Conservation (phyloP, 2,797 vertebrate genomes). For the Thunnus albacares region DNA sequence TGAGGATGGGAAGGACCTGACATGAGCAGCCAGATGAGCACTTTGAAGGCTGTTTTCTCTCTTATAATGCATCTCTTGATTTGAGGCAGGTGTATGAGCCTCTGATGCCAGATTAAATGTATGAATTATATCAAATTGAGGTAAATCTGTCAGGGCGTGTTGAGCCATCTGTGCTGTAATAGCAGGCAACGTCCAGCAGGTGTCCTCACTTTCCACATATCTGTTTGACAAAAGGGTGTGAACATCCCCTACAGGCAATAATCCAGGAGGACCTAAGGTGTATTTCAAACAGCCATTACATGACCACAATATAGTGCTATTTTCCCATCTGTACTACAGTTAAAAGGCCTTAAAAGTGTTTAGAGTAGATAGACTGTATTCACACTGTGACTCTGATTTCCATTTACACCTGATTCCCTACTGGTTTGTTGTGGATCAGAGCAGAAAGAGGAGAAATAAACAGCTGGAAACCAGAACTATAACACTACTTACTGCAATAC, state of each 20-base stretch:
- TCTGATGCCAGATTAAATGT: neutral
- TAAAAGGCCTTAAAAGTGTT: neutral
- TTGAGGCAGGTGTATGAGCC: neutral
- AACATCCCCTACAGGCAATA: conserved; percentile 1
- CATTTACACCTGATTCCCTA: neutral
- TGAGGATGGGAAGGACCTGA: conserved; percentile 30
- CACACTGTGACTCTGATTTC: neutral
- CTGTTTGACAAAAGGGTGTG: conserved; percentile 71
- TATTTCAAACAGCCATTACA: conserved; percentile 18
- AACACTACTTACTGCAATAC: too few species aligned
- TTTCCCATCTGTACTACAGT: neutral
- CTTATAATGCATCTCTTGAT: neutral
- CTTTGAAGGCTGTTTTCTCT: neutral
- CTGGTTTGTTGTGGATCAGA: neutral
- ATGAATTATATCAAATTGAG: neutral
- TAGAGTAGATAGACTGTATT: neutral
- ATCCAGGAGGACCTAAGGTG: conserved; percentile 4
- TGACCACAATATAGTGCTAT: neutral
- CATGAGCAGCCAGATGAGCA: neutral
- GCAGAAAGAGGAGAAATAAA: neutral
- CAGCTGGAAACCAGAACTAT: neutral
- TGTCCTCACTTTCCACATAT: conserved; percentile 31
- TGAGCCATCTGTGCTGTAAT: conserved; percentile 19
- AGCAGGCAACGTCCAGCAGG: conserved; percentile 55
- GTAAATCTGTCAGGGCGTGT: neutral